Conservation (phyloP, 2,888 invertebrate genomes). For the Carpatolechia fugitivella region DNA sequence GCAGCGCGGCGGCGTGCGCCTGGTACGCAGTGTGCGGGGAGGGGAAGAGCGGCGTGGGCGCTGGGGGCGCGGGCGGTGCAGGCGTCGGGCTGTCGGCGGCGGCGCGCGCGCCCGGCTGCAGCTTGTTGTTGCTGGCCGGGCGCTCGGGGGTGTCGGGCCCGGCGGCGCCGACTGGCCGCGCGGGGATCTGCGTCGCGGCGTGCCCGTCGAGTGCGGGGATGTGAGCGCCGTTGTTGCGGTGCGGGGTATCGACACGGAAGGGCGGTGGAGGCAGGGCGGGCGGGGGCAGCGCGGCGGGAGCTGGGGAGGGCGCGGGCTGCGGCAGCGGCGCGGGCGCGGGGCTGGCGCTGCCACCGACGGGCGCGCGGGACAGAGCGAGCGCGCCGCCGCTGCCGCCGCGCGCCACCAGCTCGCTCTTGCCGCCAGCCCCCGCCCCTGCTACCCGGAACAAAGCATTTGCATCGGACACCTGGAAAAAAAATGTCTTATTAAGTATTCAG, state of each 20-base stretch:
- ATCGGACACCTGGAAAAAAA: constrained; percentile 61
- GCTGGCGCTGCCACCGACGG: constrained; percentile 80
- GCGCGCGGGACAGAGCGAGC: constrained; percentile 80
- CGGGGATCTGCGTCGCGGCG: constrained; percentile 68
- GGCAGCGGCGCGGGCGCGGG: constrained; percentile 83
- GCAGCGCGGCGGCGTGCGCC: constrained; percentile 69
- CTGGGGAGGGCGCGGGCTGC: constrained; percentile 84
- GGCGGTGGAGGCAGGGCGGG: constrained; percentile 82
- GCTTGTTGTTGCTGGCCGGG: constrained; percentile 67
- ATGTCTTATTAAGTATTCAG: no score
- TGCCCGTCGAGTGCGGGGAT: constrained; percentile 68
- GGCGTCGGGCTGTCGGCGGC: constrained; percentile 72
- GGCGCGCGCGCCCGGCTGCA: constrained; percentile 69
- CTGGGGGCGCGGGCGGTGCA: constrained; percentile 66
- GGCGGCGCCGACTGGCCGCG: constrained; percentile 64
- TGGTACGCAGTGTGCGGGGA: constrained; percentile 69
- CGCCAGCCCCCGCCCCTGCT: constrained; percentile 84
- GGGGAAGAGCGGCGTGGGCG: constrained; percentile 65
- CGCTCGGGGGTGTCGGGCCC: constrained; percentile 68
- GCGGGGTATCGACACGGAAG: constrained; percentile 76
- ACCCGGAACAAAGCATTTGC: constrained; percentile 70
- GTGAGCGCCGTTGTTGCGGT: constrained; percentile 63
- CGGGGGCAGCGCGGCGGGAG: constrained; percentile 83
- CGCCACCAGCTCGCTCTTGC: constrained; percentile 79
- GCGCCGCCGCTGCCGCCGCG: constrained; percentile 83